Percentiles rank a stretch among this genome's conserved stretches.
Evolutionary conservation across 2,113 vertebrate genomes (phyloP).

Genomic region (Nesogale talazaci): DNA sequence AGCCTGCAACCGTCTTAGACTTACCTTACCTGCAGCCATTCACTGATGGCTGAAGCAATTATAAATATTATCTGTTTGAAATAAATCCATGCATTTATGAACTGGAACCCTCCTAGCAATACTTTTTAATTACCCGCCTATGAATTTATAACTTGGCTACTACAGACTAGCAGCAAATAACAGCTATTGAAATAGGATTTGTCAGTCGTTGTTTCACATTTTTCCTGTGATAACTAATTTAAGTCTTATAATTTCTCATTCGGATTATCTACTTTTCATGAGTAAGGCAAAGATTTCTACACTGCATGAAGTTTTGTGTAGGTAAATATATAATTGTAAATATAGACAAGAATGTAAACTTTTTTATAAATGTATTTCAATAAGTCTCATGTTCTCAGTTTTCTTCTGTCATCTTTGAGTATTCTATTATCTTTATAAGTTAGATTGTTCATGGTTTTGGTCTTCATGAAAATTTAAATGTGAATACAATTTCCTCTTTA

Average conservation of each 20-base stretch:
- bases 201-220: background rate
- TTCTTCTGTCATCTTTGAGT: slow-evolving; percentile 7
- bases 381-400: background rate
- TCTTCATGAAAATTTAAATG: slow-evolving; percentile 42
- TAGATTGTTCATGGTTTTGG: background rate
- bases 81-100: too few species aligned
- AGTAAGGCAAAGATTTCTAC: background rate
- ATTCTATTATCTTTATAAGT: background rate
- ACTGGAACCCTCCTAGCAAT: too few species aligned
- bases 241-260: background rate
- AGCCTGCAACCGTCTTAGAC: too few species aligned
- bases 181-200: background rate
- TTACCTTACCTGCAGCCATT: too few species aligned
- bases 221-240: background rate
- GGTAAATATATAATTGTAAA: background rate
- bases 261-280: background rate
- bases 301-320: background rate
- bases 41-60: too few species aligned
- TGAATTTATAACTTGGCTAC: background rate
- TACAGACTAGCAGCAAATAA: background rate
- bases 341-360: background rate
- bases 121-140: background rate
- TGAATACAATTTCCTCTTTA: background rate
- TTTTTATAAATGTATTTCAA: background rate
- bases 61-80: too few species aligned